Evolutionary conservation across 2,113 vertebrate genomes (phyloP), one percentile per base, ranked within the genome.

Genomic region (Pterocles gutturalis): DNA sequence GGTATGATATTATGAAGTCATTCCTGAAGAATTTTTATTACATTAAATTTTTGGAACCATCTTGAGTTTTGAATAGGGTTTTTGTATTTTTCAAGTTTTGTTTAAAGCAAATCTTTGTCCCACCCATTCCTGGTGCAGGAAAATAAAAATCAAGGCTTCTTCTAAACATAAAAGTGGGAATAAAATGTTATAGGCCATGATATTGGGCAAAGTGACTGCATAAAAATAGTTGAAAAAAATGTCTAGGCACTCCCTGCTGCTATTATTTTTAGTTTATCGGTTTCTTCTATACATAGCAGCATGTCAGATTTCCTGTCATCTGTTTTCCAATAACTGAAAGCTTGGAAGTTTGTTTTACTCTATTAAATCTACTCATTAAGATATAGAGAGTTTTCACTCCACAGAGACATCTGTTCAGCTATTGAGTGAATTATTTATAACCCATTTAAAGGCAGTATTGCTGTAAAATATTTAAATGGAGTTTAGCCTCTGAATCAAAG

Each of bases 401-500:
- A 5, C 71, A 13, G 58, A 84, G 87, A 92, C 82, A 80, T 94
- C 95, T 83, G 81, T 33, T 97, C 87, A 92, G 88, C 93, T 96
- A 88, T 61, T 29, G 45, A 73, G 85, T 96, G 84, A 97, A 97
- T 97, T 96, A 97, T 95, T 96, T 77, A 96, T 91, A 87, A 83
- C 25, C 65, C 86, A 80, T 92, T 89, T 87, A 75, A 87, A 36
- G 6, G 65, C 81, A 91, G 55, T 43, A 21, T 49, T 54, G 69
- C 91, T 78, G 31, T 90, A 79, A 87, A 89, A 83, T 88, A 91
- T 94, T 95, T 90, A 96, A 38, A 90, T 79, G 76, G 75, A 95
- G 77, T 77, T 46, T 48, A 95, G 87, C 67, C 51, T 83, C 88
- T 93, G 91, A 95, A 92, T 97, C 90, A 96, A 81, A 96, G 91